phyloP scores from a whole-genome alignment of 1,140 invertebrate species.

The Diuraphis noxia region DNA sequence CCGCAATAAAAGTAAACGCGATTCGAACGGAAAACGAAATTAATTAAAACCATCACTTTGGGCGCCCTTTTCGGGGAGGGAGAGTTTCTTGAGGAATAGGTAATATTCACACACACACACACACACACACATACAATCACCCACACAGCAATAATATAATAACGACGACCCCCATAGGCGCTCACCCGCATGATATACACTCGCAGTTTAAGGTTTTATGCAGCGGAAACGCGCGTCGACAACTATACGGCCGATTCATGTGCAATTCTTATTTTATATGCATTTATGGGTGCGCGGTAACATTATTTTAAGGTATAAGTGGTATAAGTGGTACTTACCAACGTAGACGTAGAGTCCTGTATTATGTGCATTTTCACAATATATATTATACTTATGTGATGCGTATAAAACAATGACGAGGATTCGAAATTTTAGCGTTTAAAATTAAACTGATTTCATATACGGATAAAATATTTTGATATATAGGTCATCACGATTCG shows the following conservation, averaged over 20 bases:
- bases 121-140: no score
- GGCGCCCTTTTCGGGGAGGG: background rate
- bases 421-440: background rate
- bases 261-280: background rate
- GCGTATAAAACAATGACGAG: background rate
- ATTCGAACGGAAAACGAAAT: constrained; percentile 9
- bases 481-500: background rate
- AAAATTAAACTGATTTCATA: background rate
- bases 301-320: background rate
- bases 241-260: background rate
- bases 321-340: background rate
- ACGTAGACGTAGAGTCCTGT: no score
- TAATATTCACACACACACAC: background rate
- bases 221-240: background rate
- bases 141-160: background rate
- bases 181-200: background rate
- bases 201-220: background rate
- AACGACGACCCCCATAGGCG: background rate
- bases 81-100: background rate
- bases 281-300: background rate
- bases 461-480: background rate
- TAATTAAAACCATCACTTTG: constrained; percentile 1
- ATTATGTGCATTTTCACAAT: background rate
- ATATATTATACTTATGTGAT: no score
- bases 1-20: background rate